Conservation (phyloP, 1,140 invertebrate genomes). For the Heliothis subflexa region DNA sequence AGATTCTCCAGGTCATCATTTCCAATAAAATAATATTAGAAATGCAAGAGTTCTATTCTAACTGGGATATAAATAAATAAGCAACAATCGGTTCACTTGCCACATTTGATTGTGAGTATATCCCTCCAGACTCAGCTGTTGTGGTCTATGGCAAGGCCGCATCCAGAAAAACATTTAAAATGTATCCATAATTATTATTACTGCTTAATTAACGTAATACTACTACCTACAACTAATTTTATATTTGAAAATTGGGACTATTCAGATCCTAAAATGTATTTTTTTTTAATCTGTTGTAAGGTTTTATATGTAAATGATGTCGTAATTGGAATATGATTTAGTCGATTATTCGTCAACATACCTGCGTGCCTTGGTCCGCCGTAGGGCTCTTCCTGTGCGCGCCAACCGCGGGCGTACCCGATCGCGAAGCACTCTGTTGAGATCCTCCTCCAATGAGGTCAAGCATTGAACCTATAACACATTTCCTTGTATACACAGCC, state of each 20-base stretch:
- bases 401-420: slow-evolving; percentile 91
- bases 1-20: slow-evolving; percentile 25
- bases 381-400: slow-evolving; percentile 92
- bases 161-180: slow-evolving; percentile 34
- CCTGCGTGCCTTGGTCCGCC: slow-evolving; percentile 93
- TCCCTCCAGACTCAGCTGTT: slow-evolving; percentile 34
- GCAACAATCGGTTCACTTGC: slow-evolving; percentile 31
- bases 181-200: slow-evolving; percentile 2
- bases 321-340: background rate
- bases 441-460: slow-evolving; percentile 91
- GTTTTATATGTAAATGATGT: background rate
- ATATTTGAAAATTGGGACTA: background rate
- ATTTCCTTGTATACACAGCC: slow-evolving; percentile 33
- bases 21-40: slow-evolving; percentile 30
- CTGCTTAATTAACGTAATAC: slow-evolving; percentile 3
- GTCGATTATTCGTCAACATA: slow-evolving; percentile 60
- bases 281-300: background rate
- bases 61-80: slow-evolving; percentile 34
- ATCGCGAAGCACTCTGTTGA: slow-evolving; percentile 87
- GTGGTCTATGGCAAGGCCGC: slow-evolving; percentile 31
- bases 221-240: background rate
- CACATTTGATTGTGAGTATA: slow-evolving; percentile 26
- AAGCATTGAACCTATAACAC: slow-evolving; percentile 88
- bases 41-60: slow-evolving; percentile 7
- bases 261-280: background rate